A percentile compares a stretch with the other conserved stretches of the same genome.
Evolutionary conservation across 92 coral and sea anemone species (phyloP).

Genomic region (Pocillopora meandrina): DNA sequence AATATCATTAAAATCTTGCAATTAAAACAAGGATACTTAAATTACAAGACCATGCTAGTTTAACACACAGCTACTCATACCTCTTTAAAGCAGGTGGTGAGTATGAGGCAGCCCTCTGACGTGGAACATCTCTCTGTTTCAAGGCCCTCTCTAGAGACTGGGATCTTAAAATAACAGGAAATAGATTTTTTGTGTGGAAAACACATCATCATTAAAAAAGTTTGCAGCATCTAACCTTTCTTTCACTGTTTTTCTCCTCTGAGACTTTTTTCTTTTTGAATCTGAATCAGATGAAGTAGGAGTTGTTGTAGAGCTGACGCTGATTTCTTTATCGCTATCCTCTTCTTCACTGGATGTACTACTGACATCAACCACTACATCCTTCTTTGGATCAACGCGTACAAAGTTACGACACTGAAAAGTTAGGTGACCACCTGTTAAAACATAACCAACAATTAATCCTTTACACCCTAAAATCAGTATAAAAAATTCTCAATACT

Average conservation of each 20-base stretch:
- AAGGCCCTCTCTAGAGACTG: conserved; percentile 85
- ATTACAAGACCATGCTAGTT: no score
- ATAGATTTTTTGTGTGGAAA: background rate
- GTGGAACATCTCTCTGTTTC: conserved; percentile 84
- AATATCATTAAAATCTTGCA: no score
- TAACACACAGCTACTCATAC: conserved; percentile 20
- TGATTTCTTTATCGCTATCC: conserved; percentile 60
- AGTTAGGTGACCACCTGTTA: conserved; percentile 93
- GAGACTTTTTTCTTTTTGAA: conserved; percentile 7
- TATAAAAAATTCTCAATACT: background rate
- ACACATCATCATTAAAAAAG: background rate
- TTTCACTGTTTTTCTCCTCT: conserved; percentile 34
- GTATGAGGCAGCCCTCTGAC: conserved; percentile 67
- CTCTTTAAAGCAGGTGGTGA: conserved; percentile 81
- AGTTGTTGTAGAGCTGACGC: conserved; percentile 81
- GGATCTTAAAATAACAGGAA: conserved; percentile 55
- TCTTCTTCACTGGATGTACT: conserved; percentile 96
- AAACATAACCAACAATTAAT: background rate
- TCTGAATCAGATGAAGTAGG: conserved; percentile 72
- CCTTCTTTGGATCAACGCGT: conserved; percentile 92
- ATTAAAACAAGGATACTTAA: no score
- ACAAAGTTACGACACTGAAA: conserved; percentile 95
- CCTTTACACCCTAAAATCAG: background rate
- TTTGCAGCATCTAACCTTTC: conserved; percentile 27
- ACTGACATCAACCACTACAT: conserved; percentile 97